These are phyloP conservation scores for Drosophila parabipectinata DNA, from an alignment of 1,140 invertebrate species.

Conservation along the genomic window DNA sequence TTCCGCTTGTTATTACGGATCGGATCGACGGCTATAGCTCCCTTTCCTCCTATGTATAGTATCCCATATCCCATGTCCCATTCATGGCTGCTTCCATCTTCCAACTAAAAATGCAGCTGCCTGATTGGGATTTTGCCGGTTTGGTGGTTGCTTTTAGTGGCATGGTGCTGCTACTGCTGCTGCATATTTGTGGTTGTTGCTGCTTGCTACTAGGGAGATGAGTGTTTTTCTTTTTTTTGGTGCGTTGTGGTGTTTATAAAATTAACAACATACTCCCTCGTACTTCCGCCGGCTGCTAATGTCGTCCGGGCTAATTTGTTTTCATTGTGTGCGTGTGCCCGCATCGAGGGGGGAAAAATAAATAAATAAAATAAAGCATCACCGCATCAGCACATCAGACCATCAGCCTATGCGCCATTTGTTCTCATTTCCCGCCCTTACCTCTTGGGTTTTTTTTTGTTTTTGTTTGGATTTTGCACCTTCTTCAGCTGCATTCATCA, in stretches of 20 bases:
- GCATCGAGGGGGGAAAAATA: conserved; percentile 32
- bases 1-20: conserved; percentile 55
- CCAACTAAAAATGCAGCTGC: conserved; percentile 45
- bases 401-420: conserved; percentile 26
- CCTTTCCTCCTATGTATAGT: neutral
- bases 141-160: conserved; percentile 38
- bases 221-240: conserved; percentile 30
- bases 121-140: conserved; percentile 55
- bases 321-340: conserved; percentile 34
- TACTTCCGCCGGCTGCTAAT: conserved; percentile 42
- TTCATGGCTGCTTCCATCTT: conserved; percentile 13
- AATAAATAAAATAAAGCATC: conserved; percentile 14
- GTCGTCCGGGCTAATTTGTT: conserved; percentile 52
- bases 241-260: conserved; percentile 45
- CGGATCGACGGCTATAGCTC: conserved; percentile 25
- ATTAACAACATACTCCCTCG: conserved; percentile 50
- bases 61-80: neutral
- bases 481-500: conserved; percentile 49
- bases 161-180: conserved; percentile 21
- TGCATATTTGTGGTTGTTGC: conserved; percentile 19
- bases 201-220: conserved; percentile 10
- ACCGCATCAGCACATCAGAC: neutral
- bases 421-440: conserved; percentile 25
- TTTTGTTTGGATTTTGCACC: conserved; percentile 35
- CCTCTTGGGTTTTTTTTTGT: neutral